Conservation (phyloP, 1,140 invertebrate genomes). For the Choristoneura fumiferana region DNA sequence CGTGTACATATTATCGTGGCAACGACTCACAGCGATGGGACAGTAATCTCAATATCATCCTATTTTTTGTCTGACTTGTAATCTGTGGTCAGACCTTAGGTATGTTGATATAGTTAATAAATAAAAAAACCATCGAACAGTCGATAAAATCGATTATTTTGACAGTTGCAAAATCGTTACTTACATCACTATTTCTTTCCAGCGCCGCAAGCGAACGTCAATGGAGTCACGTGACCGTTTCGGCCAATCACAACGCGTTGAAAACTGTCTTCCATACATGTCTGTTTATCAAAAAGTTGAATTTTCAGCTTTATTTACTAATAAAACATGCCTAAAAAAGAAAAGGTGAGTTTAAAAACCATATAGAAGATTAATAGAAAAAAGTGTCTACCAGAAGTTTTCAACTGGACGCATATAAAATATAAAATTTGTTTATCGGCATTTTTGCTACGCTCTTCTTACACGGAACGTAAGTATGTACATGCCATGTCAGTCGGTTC, state of each 20-base stretch:
- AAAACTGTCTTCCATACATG: constrained; percentile 41
- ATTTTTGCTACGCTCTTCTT: constrained; percentile 45
- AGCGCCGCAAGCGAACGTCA: constrained; percentile 39
- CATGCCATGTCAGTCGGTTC: constrained; percentile 70
- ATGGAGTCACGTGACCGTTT: constrained; percentile 50
- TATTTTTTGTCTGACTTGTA: no score
- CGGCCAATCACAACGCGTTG: constrained; percentile 43
- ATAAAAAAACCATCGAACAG: constrained; percentile 4
- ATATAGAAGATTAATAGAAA: constrained; percentile 15
- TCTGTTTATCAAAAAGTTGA: constrained; percentile 47
- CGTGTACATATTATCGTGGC: no score
- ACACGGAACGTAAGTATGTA: constrained; percentile 44
- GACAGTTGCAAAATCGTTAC: neutral
- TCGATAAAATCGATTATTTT: neutral
- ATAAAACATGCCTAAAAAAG: constrained; percentile 56
- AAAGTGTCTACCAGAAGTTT: constrained; percentile 5
- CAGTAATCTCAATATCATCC: no score
- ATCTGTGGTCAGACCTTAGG: no score
- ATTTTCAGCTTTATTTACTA: constrained; percentile 58
- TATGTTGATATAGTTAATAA: no score
- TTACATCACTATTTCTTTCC: constrained; percentile 31
- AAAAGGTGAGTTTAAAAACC: constrained; percentile 50
- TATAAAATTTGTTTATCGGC: constrained; percentile 44
- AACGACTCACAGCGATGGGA: no score
- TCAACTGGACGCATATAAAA: constrained; percentile 19